Evolutionary conservation across 2,113 vertebrate genomes (phyloP).

Genomic region (Pica pica): DNA sequence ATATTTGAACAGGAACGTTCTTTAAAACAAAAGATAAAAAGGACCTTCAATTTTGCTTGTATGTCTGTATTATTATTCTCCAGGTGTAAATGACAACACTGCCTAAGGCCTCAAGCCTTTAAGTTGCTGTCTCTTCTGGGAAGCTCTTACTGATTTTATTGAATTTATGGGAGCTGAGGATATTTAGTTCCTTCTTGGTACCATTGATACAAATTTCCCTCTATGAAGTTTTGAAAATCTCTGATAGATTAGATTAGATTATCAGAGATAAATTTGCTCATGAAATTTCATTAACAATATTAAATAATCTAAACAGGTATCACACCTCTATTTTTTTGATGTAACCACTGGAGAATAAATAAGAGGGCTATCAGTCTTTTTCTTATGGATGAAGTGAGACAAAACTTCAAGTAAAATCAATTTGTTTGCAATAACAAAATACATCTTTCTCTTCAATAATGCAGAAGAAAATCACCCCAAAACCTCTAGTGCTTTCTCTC

Average conservation of each 20-base stretch:
- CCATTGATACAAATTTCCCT: background rate
- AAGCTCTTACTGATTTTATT: background rate
- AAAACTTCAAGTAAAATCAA: background rate
- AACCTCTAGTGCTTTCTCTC: background rate
- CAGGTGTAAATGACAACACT: background rate
- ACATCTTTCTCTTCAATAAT: background rate
- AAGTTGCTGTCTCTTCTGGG: background rate
- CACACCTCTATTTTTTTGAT: background rate
- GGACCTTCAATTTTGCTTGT: background rate
- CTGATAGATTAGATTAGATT: background rate
- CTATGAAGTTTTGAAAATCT: background rate
- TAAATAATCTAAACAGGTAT: background rate
- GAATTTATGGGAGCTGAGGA: background rate
- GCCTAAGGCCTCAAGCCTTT: background rate
- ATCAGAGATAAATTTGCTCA: background rate
- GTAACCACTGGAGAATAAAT: background rate
- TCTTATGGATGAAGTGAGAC: background rate
- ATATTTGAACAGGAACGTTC: background rate
- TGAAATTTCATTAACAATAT: background rate
- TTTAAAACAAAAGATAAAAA: conserved; percentile 8
- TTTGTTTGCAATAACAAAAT: background rate
- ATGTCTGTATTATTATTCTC: background rate
- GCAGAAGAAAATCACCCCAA: background rate
- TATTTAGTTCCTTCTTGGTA: background rate
- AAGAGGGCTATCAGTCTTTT: background rate